These are phyloP conservation scores for Podargus strigoides DNA, from an alignment of 2,797 vertebrate genomes.

Conservation along the genomic window DNA sequence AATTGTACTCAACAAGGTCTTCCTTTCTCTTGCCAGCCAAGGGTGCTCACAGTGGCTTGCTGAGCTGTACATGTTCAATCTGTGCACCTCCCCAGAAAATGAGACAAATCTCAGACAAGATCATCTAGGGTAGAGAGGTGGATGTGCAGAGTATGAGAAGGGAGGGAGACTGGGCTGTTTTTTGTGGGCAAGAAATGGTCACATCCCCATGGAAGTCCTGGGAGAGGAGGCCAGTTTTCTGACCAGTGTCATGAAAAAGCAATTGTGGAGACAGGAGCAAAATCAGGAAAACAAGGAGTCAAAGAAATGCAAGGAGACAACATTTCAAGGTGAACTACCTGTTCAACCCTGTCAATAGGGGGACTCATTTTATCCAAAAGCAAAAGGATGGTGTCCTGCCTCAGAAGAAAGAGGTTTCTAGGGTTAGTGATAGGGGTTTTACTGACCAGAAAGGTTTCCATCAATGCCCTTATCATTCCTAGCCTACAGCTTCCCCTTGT, in stretches of 20 bases:
- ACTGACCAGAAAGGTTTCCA: not conserved
- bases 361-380: not conserved
- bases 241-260: not conserved
- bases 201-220: not conserved
- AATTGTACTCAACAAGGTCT: not conserved
- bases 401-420: not conserved
- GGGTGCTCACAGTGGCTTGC: not conserved
- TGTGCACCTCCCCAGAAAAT: not conserved
- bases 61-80: not conserved
- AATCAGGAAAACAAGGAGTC: not conserved
- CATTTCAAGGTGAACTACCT: not conserved
- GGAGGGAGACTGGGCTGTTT: not conserved
- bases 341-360: not conserved
- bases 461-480: not conserved
- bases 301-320: not conserved
- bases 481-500: not conserved
- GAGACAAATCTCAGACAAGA: not conserved
- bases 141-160: fast-evolving
- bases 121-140: not conserved
- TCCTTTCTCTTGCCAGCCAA: not conserved
- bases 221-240: not conserved
- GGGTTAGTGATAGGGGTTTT: not conserved
- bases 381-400: not conserved
- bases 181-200: not conserved
- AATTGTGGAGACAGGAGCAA: not conserved